Conservation (phyloP, 1,140 invertebrate genomes). For the Aphelenchoides besseyi region DNA sequence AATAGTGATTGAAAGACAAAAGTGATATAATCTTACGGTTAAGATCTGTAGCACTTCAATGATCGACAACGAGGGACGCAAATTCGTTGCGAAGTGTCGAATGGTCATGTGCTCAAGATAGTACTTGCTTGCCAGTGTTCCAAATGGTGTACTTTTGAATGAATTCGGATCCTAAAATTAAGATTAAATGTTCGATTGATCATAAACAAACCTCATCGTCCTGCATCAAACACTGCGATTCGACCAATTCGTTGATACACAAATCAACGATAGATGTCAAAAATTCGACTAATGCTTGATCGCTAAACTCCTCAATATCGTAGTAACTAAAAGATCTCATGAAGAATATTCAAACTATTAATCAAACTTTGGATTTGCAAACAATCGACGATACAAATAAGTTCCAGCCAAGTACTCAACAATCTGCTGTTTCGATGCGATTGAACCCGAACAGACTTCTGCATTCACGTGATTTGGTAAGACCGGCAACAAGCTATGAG, state of each 20-base stretch:
- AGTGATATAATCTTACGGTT: conserved; percentile 64
- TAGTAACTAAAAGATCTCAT: conserved; percentile 70
- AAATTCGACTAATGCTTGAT: conserved; percentile 71
- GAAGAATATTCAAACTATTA: background rate
- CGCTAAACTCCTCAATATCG: conserved; percentile 75
- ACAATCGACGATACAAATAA: conserved; percentile 86
- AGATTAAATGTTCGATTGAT: too few relatives aligned
- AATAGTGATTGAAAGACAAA: conserved; percentile 24
- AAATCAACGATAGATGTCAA: conserved; percentile 73
- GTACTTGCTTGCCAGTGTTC: conserved; percentile 90
- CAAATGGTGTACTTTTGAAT: conserved; percentile 72
- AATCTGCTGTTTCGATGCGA: conserved; percentile 84
- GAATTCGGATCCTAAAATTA: conserved; percentile 33
- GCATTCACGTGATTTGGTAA: conserved; percentile 95
- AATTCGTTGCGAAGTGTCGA: conserved; percentile 73
- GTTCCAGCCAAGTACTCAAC: conserved; percentile 97
- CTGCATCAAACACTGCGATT: conserved; percentile 74
- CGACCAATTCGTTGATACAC: conserved; percentile 72
- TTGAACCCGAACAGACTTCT: conserved; percentile 88
- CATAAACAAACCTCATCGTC: conserved; percentile 63
- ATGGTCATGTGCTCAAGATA: conserved; percentile 92
- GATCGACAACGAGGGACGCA: conserved; percentile 69
- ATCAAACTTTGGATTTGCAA: conserved; percentile 78
- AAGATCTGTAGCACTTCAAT: conserved; percentile 78
- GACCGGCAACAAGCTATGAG: conserved; percentile 75